Evolutionary conservation across 1,140 invertebrate genomes (phyloP).

Genomic region (Tetramorium alpestre): DNA sequence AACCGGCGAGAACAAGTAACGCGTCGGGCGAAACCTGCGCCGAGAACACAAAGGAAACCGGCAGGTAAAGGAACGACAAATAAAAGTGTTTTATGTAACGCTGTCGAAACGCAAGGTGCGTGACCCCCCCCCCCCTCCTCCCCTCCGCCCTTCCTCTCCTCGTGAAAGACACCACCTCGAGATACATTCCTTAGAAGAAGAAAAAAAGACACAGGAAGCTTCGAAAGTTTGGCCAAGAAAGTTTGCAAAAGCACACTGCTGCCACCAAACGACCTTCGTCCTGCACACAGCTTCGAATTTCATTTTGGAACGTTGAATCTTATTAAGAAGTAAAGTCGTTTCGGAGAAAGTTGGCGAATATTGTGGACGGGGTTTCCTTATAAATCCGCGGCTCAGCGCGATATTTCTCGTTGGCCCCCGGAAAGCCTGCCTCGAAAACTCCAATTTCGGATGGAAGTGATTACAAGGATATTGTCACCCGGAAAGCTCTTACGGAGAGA

Average conservation of each 20-base stretch:
- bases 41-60: not conserved
- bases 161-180: not conserved
- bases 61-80: not conserved
- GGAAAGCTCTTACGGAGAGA: constrained; percentile 10
- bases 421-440: constrained; percentile 61
- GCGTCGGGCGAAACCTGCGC: not conserved
- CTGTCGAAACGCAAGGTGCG: constrained; percentile 17
- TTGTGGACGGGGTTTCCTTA: constrained; percentile 67
- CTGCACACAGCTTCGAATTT: constrained; percentile 74
- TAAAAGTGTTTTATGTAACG: constrained; percentile 24
- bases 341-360: constrained; percentile 72
- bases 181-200: constrained; percentile 32
- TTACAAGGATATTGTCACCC: constrained; percentile 66
- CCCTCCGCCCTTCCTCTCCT: not conserved
- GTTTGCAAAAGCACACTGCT: constrained; percentile 64
- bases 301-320: constrained; percentile 76
- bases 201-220: constrained; percentile 60
- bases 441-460: constrained; percentile 64
- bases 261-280: constrained; percentile 70
- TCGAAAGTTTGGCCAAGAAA: constrained; percentile 67
- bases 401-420: constrained; percentile 47
- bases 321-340: constrained; percentile 78
- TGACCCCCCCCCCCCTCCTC: not conserved
- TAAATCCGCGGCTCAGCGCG: constrained; percentile 69
- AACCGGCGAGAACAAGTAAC: not conserved